Percentiles rank a stretch among this genome's conserved stretches.
Evolutionary conservation across 1,140 invertebrate genomes (phyloP).

Genomic region (Caenorhabditis briggsae): DNA sequence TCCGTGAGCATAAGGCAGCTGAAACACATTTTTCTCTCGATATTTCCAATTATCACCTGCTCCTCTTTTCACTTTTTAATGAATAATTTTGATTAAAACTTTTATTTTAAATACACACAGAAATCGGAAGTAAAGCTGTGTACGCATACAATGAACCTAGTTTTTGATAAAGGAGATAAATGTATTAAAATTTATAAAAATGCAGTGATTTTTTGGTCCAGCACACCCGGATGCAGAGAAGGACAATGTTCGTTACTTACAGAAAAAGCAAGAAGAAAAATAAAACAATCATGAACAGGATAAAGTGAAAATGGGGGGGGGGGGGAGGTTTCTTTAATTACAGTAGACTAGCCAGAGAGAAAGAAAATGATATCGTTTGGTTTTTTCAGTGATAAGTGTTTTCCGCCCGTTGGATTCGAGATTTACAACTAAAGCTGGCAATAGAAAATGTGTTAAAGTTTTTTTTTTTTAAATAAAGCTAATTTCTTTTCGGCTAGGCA

Average conservation of each 20-base stretch:
- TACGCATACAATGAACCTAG: neutral
- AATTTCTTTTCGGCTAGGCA: conserved; percentile 7
- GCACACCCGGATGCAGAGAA: neutral
- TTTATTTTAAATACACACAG: conserved; percentile 20
- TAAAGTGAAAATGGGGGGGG: conserved; percentile 4
- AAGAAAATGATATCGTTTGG: conserved; percentile 15
- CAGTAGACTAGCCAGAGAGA: neutral
- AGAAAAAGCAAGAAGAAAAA: neutral
- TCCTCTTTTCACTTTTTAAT: neutral
- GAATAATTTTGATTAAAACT: conserved; percentile 8
- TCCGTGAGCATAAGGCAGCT: too few relatives aligned
- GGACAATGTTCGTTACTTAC: neutral
- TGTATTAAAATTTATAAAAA: neutral
- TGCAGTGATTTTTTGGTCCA: conserved; percentile 28
- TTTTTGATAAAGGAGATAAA: neutral
- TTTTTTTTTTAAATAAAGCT: neutral
- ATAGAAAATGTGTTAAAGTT: conserved; percentile 25
- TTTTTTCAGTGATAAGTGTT: neutral
- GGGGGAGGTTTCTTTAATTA: neutral
- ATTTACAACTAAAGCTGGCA: conserved; percentile 43
- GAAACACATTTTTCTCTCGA: neutral
- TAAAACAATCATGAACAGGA: neutral
- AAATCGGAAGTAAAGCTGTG: neutral
- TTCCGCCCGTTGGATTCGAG: conserved; percentile 44
- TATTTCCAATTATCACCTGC: conserved; percentile 24